Percentiles rank a stretch among this genome's conserved stretches.
Conservation (phyloP, 2,113 vertebrate genomes). For the Pygoscelis antarcticus region DNA sequence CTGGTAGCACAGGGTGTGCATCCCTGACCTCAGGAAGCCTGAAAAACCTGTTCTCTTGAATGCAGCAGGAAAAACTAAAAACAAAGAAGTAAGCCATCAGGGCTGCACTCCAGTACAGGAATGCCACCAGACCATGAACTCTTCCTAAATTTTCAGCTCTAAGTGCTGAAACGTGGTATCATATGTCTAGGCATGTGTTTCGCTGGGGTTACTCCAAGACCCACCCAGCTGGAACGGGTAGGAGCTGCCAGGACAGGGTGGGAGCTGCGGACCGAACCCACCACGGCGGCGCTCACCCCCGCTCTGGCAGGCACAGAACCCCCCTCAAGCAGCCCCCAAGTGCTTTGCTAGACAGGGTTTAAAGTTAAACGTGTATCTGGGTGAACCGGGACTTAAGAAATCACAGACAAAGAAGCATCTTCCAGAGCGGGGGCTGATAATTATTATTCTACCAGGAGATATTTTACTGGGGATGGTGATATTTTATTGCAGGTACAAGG, state of each 20-base stretch:
- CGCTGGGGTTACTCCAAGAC: not conserved
- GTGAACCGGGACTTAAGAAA: not conserved
- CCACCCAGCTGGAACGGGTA: not conserved
- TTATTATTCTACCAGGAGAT: not conserved
- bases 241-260: not conserved
- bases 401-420: not conserved
- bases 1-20: slow-evolving; percentile 45
- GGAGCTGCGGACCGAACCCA: not conserved
- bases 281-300: rapidly evolving
- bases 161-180: rapidly evolving
- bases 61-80: slow-evolving; percentile 46
- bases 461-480: not conserved
- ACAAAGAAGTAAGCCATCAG: not conserved
- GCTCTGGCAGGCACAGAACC: too few relatives aligned
- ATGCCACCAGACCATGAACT: not conserved
- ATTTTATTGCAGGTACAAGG: not conserved
- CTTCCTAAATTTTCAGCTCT: not conserved
- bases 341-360: not conserved
- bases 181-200: not conserved
- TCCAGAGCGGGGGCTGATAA: not conserved
- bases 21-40: slow-evolving; percentile 61
- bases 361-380: not conserved
- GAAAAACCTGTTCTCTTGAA: slow-evolving; percentile 61
- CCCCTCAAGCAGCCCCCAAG: not conserved
- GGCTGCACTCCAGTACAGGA: not conserved